A percentile compares a stretch with the other conserved stretches of the same genome.
Conservation (phyloP, 2,113 vertebrate species). For the Acinonyx jubatus region DNA sequence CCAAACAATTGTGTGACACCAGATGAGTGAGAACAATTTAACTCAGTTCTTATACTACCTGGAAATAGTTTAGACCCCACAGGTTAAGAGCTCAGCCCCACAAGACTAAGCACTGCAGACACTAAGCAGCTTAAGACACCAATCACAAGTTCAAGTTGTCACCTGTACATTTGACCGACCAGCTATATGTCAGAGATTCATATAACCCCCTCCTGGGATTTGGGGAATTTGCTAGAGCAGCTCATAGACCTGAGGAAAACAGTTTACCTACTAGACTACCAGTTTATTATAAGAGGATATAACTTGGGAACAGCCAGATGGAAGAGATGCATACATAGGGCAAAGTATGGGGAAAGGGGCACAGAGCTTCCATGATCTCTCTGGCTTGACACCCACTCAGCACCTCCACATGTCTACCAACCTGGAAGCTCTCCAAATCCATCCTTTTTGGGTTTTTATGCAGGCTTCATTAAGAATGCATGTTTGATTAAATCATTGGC, state of each 20-base stretch:
- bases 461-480: neutral
- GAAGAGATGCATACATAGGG: neutral
- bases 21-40: neutral
- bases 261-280: neutral
- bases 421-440: neutral
- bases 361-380: neutral
- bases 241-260: neutral
- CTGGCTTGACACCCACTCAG: neutral
- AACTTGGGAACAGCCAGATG: neutral
- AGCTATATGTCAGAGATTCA: neutral
- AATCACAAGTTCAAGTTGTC: neutral
- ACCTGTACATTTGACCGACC: neutral
- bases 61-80: neutral
- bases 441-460: neutral
- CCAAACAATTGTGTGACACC: neutral
- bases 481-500: neutral
- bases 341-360: neutral
- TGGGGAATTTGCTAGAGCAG: neutral
- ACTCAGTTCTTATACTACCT: neutral
- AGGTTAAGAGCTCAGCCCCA: neutral
- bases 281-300: neutral
- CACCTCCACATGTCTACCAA: neutral
- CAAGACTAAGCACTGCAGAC: neutral
- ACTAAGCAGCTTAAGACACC: neutral
- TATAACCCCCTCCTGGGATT: neutral